Conservation (phyloP, 2,113 vertebrate species). For the Elanoides forficatus region DNA sequence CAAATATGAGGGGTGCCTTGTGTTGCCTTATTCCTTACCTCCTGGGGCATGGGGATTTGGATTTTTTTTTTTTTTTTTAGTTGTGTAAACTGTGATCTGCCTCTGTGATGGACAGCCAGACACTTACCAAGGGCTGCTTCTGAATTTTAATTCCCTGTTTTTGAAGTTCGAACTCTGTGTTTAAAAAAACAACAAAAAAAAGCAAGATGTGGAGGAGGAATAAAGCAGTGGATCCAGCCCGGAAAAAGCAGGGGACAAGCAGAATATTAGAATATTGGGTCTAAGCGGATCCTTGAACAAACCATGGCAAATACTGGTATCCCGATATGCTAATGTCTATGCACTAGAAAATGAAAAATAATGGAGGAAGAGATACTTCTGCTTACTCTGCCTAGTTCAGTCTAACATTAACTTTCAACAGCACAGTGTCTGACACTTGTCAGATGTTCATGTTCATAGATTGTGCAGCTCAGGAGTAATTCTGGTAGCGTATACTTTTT, state of each 20-base stretch:
- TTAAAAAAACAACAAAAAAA: background rate
- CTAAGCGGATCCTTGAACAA: background rate
- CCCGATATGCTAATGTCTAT: background rate
- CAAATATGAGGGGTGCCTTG: background rate
- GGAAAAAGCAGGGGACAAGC: background rate
- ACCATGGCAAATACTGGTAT: background rate
- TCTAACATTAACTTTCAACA: background rate
- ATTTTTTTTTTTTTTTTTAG: background rate
- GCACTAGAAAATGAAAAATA: background rate
- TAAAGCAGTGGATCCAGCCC: background rate
- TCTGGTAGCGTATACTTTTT: background rate
- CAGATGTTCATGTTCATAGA: background rate
- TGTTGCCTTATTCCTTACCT: background rate
- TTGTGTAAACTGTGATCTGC: background rate
- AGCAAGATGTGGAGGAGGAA: background rate
- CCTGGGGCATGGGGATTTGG: rapidly evolving
- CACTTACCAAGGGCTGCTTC: background rate
- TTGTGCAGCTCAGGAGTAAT: background rate
- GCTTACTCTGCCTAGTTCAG: background rate
- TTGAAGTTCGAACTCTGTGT: background rate
- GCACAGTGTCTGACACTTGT: background rate
- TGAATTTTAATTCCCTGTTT: background rate
- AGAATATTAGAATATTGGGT: background rate
- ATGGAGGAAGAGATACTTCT: background rate
- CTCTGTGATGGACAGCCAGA: background rate